phyloP scores from a whole-genome alignment of 2,888 invertebrate species.

The Synanthedon tipuliformis region DNA sequence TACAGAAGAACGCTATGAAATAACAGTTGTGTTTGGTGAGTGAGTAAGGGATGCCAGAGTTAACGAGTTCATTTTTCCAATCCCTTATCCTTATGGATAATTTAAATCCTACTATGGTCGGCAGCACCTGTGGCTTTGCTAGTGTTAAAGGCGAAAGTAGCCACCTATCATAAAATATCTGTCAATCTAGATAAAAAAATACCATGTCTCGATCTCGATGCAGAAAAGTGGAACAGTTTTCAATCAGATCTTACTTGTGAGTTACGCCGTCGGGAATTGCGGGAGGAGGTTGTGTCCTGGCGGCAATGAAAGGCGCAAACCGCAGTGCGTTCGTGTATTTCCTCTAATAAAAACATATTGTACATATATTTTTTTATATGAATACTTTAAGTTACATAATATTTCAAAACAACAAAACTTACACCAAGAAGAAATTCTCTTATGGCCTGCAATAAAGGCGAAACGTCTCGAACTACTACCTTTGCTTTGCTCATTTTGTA shows the following conservation, averaged over 20 bases:
- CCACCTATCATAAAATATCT: no score
- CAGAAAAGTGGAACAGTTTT: background rate
- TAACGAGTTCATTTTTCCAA: no score
- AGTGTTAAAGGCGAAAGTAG: no score
- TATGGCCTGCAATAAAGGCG: constrained; percentile 71
- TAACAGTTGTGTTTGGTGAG: no score
- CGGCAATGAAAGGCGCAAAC: constrained; percentile 74
- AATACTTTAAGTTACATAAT: constrained; percentile 17
- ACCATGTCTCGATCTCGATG: no score
- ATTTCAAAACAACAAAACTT: constrained; percentile 23
- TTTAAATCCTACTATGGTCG: no score
- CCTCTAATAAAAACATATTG: constrained; percentile 48
- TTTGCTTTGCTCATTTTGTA: constrained; percentile 44
- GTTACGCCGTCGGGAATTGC: constrained; percentile 84
- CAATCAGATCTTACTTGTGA: constrained; percentile 62
- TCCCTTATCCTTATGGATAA: no score
- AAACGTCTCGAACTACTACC: constrained; percentile 73
- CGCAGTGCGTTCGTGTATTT: constrained; percentile 73
- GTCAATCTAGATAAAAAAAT: no score
- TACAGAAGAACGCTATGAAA: no score
- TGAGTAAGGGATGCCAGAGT: no score
- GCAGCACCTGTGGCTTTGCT: no score
- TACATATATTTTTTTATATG: background rate
- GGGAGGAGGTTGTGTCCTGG: constrained; percentile 86
- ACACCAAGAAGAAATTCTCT: constrained; percentile 78